Percentiles rank a stretch among this genome's conserved stretches.
phyloP scores from a whole-genome alignment of 2,113 vertebrate genomes.

The Phylloscopus trochiloides region DNA sequence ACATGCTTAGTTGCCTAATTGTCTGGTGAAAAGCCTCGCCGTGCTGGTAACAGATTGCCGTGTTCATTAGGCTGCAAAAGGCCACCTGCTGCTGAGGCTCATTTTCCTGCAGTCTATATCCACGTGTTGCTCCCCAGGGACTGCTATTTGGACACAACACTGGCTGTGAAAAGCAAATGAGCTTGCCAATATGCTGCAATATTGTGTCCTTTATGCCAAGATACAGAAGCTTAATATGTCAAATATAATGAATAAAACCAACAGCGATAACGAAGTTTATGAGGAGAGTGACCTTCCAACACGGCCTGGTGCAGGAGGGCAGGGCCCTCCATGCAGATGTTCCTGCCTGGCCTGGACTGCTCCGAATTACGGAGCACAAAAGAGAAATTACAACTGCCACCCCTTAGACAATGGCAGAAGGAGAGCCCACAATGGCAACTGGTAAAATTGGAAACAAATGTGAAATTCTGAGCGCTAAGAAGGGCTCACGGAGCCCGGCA shows the following conservation, averaged over 20 bases:
- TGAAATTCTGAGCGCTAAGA: slow-evolving; percentile 20
- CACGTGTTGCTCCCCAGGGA: slow-evolving; percentile 93
- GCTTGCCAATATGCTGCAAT: slow-evolving; percentile 98
- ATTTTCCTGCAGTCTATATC: slow-evolving; percentile 87
- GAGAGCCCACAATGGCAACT: slow-evolving; percentile 67
- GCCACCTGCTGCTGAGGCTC: slow-evolving; percentile 98
- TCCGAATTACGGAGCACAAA: slow-evolving; percentile 77
- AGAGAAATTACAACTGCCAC: slow-evolving; percentile 72
- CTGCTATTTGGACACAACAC: slow-evolving; percentile 90
- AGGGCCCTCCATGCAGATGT: slow-evolving; percentile 74
- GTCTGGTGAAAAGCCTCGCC: slow-evolving; percentile 93
- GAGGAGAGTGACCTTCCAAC: slow-evolving; percentile 77
- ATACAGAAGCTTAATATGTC: slow-evolving; percentile 95
- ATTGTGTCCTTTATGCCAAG: slow-evolving; percentile 95
- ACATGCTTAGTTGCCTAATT: slow-evolving; percentile 99
- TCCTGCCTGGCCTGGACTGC: slow-evolving; percentile 67
- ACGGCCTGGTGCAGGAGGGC: slow-evolving; percentile 63
- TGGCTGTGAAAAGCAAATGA: slow-evolving; percentile 96
- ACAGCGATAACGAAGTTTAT: slow-evolving; percentile 78
- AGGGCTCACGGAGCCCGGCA: slow-evolving; percentile 14
- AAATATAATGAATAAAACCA: slow-evolving; percentile 91
- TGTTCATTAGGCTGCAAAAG: slow-evolving; percentile 99
- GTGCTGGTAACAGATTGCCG: slow-evolving; percentile 98
- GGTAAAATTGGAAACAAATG: slow-evolving; percentile 78
- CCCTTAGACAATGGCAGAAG: slow-evolving; percentile 75